Base-by-base conservation (phyloP, 2,888 invertebrate species). In the Andrena haemorrhoa region DNA sequence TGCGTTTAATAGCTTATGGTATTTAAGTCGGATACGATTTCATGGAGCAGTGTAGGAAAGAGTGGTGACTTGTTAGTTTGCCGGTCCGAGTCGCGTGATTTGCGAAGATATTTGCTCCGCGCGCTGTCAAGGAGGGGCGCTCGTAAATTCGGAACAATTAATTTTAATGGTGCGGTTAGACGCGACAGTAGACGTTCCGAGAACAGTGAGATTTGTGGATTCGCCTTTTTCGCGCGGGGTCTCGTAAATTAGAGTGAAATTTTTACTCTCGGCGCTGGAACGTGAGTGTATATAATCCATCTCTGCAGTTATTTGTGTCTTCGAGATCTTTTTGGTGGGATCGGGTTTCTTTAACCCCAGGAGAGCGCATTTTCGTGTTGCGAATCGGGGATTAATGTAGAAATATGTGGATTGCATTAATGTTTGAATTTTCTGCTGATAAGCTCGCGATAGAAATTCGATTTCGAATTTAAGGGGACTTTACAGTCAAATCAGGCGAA, bases 1-100 rank as follows among this genome's bases (percentile, higher is more conserved):
- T 16, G 4, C 41, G 41, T 41, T 41, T 41, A 41, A 41, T 16
- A 5, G 41, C 16, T 16, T 41, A 16, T 41, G 41, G 41, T 16
- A 60, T 58, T 58, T 47, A 51, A 75, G 64, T 61, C 58, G 56
- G 63, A 58, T 56, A 26, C 12, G 2, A 53, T 41, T 72, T 73
- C 64, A 72, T 56, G 53, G 63, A 41, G 16, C 1, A 16, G 3
- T 16, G 16, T 41, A 41, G 41, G 16, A 41, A 16, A 41, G 41
- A 41, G 41, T 41, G 41, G 12, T 1, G 41, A 16, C 41, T 16
- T 41, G 41, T 41, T 41, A 41, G 41, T 16, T 41, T 41, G 26
- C 5, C 20, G 10, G n/a, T 20, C 20, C 8, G 51, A 20, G 20
- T 51, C 20, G n/a, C n/a, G 20, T 20, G 51, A 51, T 6, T 51